phyloP scores from a whole-genome alignment of 92 coral and sea anemone species.

The Phenganax marumi region DNA sequence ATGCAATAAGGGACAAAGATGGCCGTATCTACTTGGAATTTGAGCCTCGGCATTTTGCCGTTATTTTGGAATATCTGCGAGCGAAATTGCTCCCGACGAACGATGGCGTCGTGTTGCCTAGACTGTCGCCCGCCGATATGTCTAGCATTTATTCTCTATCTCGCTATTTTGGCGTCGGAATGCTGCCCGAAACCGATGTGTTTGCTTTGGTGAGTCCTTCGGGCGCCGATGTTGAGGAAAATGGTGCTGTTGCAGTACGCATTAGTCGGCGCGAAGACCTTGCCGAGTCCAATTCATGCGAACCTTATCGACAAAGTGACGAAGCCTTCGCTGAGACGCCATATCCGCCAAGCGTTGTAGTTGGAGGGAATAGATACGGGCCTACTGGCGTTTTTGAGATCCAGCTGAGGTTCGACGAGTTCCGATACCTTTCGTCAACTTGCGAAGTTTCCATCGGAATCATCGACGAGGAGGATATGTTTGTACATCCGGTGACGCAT shows the following conservation, averaged over 20 bases:
- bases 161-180: not conserved
- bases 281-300: too few relatives aligned
- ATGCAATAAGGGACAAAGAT: not conserved
- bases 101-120: not conserved
- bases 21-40: not conserved
- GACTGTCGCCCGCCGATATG: not conserved
- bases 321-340: too few relatives aligned
- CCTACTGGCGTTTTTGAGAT: too few relatives aligned
- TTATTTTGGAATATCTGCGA: not conserved
- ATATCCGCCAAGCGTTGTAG: too few relatives aligned
- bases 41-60: not conserved
- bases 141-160: not conserved
- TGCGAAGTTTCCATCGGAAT: too few relatives aligned
- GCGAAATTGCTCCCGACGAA: not conserved
- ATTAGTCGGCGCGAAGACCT: not conserved
- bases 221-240: not conserved
- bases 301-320: too few relatives aligned
- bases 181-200: not conserved
- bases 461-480: too few relatives aligned
- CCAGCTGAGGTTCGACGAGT: too few relatives aligned
- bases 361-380: too few relatives aligned
- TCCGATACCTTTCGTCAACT: too few relatives aligned
- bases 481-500: too few relatives aligned
- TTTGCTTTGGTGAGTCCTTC: not conserved
- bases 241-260: not conserved